Evolutionary conservation across 1,140 invertebrate species (phyloP), one percentile per base, ranked within the genome.

Genomic region (Dryas iulia): DNA sequence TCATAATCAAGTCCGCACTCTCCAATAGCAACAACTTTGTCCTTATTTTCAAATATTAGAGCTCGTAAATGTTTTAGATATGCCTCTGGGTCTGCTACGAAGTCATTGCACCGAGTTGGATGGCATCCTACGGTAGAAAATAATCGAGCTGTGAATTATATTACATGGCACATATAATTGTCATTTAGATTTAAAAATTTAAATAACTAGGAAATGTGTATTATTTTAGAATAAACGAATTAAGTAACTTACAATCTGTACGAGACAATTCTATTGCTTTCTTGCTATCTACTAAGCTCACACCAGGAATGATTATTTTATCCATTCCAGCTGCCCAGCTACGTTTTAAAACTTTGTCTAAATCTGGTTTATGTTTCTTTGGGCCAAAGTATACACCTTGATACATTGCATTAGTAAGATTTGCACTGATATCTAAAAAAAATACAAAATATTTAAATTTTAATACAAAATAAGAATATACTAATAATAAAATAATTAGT

Each of bases 1-100:
- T 99, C 98, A 93, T 98, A 99, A 91, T 99, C 98, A 28, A 99
- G 92, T 7, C 98, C 98, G 93, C 96, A 98, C 93, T 99, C 98
- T 7, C 98, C 98, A 39, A 98, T 93, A 21, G 98, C 98, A 4
- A 98, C 95, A 14, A 99, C 94, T 93, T 98, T 98, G 3, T 94
- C 92, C 47, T 92, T 93, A 79, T 97, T 96, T 26, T 94, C 91
- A 66, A 86, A 74, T 26, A 96, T 95, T 28, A 98, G 84, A 28
- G 94, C 82, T 52, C 93, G 93, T 11, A 99, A 84, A 23, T 94
- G 91, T 58, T 94, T 83, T 3, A 98, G 93, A 87, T 99, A 99
- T 12, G 91, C 82, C 31, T 96, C 94, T 47, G 97, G 95, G 69
- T 94, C 92, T 18, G 92, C 78, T 74, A 96, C 93, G 93, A 99